Percentiles rank a stretch among this genome's conserved stretches.
Conservation (phyloP, 2,113 vertebrate genomes). For the Tachysurus fulvidraco region DNA sequence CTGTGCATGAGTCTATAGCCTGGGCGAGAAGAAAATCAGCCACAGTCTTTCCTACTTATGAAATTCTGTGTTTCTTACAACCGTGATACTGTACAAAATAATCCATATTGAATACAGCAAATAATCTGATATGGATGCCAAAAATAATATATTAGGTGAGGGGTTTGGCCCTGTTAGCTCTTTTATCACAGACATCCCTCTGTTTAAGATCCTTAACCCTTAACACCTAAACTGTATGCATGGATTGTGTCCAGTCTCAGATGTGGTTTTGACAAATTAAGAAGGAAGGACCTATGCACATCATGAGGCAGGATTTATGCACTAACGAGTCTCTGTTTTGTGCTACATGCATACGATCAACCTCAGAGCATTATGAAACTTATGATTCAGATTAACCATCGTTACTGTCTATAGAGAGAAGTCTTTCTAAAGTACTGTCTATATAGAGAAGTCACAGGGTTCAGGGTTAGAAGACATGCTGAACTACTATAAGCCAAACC, state of each 20-base stretch:
- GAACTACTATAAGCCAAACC: slow-evolving; percentile 1
- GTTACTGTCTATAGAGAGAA: background rate
- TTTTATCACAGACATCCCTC: background rate
- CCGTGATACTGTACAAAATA: background rate
- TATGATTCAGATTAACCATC: background rate
- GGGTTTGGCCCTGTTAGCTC: background rate
- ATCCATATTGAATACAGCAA: background rate
- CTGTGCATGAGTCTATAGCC: background rate
- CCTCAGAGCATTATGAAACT: background rate
- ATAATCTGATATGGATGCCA: background rate
- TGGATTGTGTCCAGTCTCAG: background rate
- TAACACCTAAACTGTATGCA: background rate
- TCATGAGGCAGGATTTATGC: background rate
- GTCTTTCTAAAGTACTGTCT: background rate
- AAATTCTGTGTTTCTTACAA: background rate
- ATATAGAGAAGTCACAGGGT: background rate
- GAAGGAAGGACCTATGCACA: background rate
- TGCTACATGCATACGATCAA: background rate
- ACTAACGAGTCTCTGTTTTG: background rate
- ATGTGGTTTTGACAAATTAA: background rate
- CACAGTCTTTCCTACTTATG: background rate
- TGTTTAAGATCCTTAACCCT: background rate
- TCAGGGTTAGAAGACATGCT: background rate
- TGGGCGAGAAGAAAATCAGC: background rate
- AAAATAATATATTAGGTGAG: background rate